Conservation (phyloP, 2,113 vertebrate species). For the Potamarius usumacintae region DNA sequence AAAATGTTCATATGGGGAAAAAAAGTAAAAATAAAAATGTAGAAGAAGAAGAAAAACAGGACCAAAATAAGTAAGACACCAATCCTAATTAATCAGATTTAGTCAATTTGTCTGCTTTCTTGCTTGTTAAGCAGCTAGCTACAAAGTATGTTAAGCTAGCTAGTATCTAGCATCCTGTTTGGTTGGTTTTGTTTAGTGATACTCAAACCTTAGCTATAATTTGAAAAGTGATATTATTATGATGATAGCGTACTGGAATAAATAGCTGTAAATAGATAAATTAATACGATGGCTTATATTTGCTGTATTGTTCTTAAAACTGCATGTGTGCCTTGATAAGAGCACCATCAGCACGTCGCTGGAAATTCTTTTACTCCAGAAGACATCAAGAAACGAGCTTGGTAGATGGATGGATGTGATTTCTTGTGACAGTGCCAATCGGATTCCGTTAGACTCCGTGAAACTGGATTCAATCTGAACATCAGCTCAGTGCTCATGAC, state of each 20-base stretch:
- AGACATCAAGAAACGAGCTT: not conserved
- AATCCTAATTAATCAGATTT: too few relatives aligned
- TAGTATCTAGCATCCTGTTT: too few relatives aligned
- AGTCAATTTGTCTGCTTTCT: too few relatives aligned
- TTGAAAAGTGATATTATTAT: not conserved
- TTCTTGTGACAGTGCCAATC: not conserved
- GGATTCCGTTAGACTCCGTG: not conserved
- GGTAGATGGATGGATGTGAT: not conserved
- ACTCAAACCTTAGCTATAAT: not conserved
- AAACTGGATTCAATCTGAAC: not conserved
- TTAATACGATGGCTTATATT: not conserved
- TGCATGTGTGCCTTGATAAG: not conserved
- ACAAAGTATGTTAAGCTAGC: too few relatives aligned
- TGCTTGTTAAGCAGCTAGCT: too few relatives aligned
- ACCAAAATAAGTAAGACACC: too few relatives aligned
- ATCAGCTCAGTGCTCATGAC: not conserved
- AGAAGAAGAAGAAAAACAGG: too few relatives aligned
- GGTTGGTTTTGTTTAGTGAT: too few relatives aligned
- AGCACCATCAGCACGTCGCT: not conserved
- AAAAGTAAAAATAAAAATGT: not conserved
- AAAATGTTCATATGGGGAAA: not conserved
- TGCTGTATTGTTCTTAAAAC: not conserved
- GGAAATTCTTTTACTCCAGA: not conserved
- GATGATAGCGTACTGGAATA: not conserved
- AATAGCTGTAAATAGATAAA: not conserved